Percentiles rank a stretch among this genome's conserved stretches.
Conservation (phyloP, 2,113 vertebrate species). For the Lagenorhynchus albirostris region DNA sequence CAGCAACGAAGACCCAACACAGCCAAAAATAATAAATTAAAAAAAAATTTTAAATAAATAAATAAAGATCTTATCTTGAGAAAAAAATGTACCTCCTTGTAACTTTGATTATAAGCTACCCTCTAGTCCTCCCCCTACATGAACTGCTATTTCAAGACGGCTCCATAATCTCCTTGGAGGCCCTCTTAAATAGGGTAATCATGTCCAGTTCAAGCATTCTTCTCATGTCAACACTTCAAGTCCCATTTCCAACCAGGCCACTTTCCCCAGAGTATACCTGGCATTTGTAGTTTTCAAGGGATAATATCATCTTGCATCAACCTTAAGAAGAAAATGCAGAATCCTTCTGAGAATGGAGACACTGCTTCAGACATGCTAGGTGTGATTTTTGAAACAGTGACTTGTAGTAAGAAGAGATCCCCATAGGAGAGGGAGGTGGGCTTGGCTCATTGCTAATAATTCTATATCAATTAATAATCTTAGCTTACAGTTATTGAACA, state of each 20-base stretch:
- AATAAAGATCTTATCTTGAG: not conserved
- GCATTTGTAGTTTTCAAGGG: not conserved
- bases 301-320: not conserved
- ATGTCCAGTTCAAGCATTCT: not conserved
- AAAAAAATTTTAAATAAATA: no score
- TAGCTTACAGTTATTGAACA: not conserved
- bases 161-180: not conserved
- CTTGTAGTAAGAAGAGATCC: not conserved
- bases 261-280: not conserved
- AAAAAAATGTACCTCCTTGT: not conserved
- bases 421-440: not conserved
- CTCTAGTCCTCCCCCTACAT: not conserved
- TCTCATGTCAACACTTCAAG: not conserved
- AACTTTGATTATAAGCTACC: not conserved
- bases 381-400: not conserved
- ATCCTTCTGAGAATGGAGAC: not conserved
- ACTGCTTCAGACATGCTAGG: not conserved
- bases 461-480: not conserved
- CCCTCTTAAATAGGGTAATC: not conserved
- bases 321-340: not conserved
- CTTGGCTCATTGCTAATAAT: not conserved
- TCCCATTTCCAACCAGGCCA: not conserved
- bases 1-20: no score
- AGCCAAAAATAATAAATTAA: no score
- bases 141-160: not conserved